Base-by-base conservation (phyloP, 1,140 invertebrate species). In the Nymphalis io region DNA sequence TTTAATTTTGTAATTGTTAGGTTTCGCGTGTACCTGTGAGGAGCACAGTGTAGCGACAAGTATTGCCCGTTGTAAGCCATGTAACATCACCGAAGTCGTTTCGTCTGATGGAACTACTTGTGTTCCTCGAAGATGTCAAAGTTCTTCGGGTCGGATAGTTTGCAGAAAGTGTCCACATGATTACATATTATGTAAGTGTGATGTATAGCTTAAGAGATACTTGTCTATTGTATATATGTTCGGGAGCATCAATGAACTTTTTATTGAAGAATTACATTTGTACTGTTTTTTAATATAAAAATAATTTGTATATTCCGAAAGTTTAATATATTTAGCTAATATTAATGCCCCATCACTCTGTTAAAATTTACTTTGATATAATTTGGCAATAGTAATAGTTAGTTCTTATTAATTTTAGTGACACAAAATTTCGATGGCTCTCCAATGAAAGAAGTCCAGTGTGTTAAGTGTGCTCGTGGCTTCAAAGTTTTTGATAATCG, bases 371-470 rank as follows among this genome's bases (percentile, higher is more conserved):
- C 27, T 33, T 33, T 8, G 27, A 33, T n/a, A 33, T 33, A 33
- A 5, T 5, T 33, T 33, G 27, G 6, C 27, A 8, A 33, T 33
- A 33, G 6, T 33, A 8, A 2, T 33, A 33, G 10, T 33, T 33
- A 8, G 27, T 8, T 33, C 10, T 33, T 1, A 4, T 8, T 33
- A 15, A 23, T 79, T 75, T 42, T 65, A 91, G 89, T 89, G 6
- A 85, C 88, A 6, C 87, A 89, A 76, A 88, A 86, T 68, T 73
- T 83, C 38, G 88, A 91, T 60, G 88, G 89, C 0, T 85, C 88
- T 1, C 80, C 88, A 4, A 64, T 85, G 70, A 89, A 84, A 61
- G 87, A 89, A 65, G 85, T 90, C 1, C 79, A 80, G 4, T 91
- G 89, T 51, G 77, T 90, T 2, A 89, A 88, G 67, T 91, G 89